phyloP scores from a whole-genome alignment of 2,888 invertebrate species.

The Calliopum simillimum region DNA sequence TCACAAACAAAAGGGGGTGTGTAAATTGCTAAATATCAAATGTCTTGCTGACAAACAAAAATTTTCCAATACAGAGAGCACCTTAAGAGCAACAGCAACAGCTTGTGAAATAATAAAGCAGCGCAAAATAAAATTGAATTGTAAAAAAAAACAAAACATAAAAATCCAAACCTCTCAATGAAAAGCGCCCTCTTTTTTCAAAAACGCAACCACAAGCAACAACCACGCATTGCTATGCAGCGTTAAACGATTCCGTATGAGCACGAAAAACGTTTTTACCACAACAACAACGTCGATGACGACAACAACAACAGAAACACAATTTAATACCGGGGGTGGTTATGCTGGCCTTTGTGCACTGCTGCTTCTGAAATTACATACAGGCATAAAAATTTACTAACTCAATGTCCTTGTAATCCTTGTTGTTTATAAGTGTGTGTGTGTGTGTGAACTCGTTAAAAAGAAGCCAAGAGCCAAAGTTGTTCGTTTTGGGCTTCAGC shows the following conservation, averaged over 20 bases:
- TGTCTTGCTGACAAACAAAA: too few relatives aligned
- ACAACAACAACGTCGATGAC: slow-evolving; percentile 10
- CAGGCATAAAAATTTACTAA: background rate
- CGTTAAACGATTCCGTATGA: slow-evolving; percentile 16
- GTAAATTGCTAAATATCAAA: background rate
- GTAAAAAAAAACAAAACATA: background rate
- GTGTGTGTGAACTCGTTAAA: background rate
- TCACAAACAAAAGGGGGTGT: background rate
- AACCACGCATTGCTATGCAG: slow-evolving; percentile 5
- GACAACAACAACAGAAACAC: background rate
- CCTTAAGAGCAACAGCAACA: background rate
- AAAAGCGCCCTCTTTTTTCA: background rate
- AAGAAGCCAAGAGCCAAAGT: background rate
- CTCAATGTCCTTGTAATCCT: background rate
- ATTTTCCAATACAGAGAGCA: too few relatives aligned
- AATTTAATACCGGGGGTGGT: background rate
- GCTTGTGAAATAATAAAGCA: background rate
- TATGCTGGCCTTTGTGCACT: slow-evolving; percentile 7
- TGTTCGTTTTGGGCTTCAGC: too few relatives aligned
- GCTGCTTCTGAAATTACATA: slow-evolving; percentile 14
- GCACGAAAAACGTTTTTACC: slow-evolving; percentile 24
- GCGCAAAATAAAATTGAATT: background rate
- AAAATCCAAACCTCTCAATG: too few relatives aligned
- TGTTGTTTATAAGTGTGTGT: too few relatives aligned
- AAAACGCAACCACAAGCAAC: background rate